Evolutionary conservation across 2,797 vertebrate genomes (phyloP), one percentile per base, ranked within the genome.

Genomic region (Phrynocephalus guinanensis): DNA sequence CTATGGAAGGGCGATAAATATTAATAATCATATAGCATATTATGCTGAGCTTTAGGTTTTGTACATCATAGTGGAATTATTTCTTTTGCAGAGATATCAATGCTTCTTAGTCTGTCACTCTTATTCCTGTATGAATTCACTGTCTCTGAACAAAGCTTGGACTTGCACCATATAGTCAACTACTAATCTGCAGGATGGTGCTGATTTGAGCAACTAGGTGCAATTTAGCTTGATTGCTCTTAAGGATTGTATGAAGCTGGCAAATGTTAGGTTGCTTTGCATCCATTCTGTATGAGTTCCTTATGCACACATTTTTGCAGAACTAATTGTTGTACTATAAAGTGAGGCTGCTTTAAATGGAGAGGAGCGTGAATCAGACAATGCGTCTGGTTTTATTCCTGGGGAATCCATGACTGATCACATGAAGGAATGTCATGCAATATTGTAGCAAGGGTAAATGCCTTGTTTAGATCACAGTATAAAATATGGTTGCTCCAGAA

Each of bases 341-440:
- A 66, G 26, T 75, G 83, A 82, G 24, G 86, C 63, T 24, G 16
- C 63, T 38, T 78, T 75, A 91, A 82, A 84, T 48, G 24, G 76
- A 90, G 83, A 0, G 91, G 84, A 66, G 52, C 89, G 76, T 86
- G 89, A 75, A 89, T 90, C 87, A 88, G 66, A 86, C 72, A 16
- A 75, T 86, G 28, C n/a, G 90, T 94, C 73, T 92, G 22, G 92
- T 94, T 93, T 94, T 88, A 80, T 91, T 91, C 18, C 89, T 88
- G 83, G 70, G 83, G 92, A 89, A 94, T 93, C 85, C 71, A 92
- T 95, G 93, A 93, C 91, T 89, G 92, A 92, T 88, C 89, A 52
- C 86, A 85, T 38, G 92, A 92, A 95, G 90, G 88, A 92, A 89
- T 92, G 92, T 91, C 88, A 22, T 71, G 84, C 81, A 79, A 1